phyloP scores from a whole-genome alignment of 2,888 invertebrate species.

The Watsonalla cultraria region DNA sequence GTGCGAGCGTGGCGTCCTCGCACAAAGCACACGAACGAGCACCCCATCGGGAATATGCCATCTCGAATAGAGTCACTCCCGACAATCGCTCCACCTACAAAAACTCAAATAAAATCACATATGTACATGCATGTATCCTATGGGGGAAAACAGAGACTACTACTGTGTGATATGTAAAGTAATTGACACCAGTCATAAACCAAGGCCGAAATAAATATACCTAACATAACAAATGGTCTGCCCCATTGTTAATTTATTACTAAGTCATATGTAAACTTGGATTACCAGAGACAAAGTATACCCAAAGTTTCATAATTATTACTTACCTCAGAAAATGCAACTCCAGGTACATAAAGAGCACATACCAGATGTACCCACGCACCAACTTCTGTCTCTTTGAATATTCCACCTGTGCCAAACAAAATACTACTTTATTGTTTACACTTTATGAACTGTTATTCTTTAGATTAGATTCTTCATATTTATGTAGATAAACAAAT shows the following conservation, averaged over 20 bases:
- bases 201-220: too few species aligned
- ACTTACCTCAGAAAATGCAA: constrained; percentile 94
- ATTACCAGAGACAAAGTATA: too few species aligned
- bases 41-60: constrained; percentile 98
- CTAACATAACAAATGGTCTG: too few species aligned
- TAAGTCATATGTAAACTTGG: too few species aligned
- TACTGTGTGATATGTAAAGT: too few species aligned
- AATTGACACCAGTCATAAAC: too few species aligned
- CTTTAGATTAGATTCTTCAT: too few species aligned
- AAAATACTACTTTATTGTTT: not conserved
- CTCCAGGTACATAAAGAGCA: constrained; percentile 97
- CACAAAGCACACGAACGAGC: constrained; percentile 94
- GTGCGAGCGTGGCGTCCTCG: constrained; percentile 89
- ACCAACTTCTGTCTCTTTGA: constrained; percentile 97
- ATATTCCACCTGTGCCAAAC: constrained; percentile 84
- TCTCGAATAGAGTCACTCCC: constrained; percentile 96
- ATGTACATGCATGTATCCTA: too few species aligned
- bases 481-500: too few species aligned
- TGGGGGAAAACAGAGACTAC: too few species aligned
- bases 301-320: not conserved
- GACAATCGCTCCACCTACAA: constrained; percentile 87
- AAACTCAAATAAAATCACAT: not conserved
- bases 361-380: constrained; percentile 99
- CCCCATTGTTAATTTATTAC: too few species aligned
- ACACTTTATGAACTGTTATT: too few species aligned